Percentiles rank a stretch among this genome's conserved stretches.
Conservation (phyloP, 2,888 invertebrate species). For the Rhamphomyia laevipes region DNA sequence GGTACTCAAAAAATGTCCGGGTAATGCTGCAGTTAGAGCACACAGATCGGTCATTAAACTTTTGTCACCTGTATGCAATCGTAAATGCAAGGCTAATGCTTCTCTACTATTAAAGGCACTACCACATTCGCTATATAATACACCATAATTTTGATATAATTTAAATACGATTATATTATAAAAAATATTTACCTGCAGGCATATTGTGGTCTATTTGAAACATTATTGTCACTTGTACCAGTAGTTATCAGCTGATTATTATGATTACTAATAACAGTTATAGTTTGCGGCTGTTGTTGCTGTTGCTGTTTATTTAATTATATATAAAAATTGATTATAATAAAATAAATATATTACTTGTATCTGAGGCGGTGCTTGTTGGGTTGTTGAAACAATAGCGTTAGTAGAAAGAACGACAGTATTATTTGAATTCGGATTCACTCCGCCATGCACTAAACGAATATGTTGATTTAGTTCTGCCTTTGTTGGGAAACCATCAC, state of each 20-base stretch:
- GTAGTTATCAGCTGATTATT: conserved; percentile 34
- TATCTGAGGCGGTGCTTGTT: conserved; percentile 28
- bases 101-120: conserved; percentile 56
- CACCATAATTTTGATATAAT: too few relatives aligned
- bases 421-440: conserved; percentile 36
- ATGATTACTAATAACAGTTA: conserved; percentile 37
- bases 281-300: conserved; percentile 34
- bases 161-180: too few relatives aligned
- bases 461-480: conserved; percentile 57
- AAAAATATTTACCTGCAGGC: conserved; percentile 31
- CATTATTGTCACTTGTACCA: conserved; percentile 33
- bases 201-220: conserved; percentile 35
- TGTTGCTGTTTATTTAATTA: conserved; percentile 15
- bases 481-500: conserved; percentile 63
- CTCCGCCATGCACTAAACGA: conserved; percentile 42
- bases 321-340: neutral
- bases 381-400: conserved; percentile 21
- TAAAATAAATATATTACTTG: conserved; percentile 17
- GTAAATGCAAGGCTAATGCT: conserved; percentile 65
- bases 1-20: conserved; percentile 47
- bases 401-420: conserved; percentile 30
- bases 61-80: conserved; percentile 69
- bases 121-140: conserved; percentile 45
- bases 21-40: conserved; percentile 65
- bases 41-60: conserved; percentile 70